Base-by-base conservation (phyloP, 2,888 invertebrate species). In the Scaptomyza flava region DNA sequence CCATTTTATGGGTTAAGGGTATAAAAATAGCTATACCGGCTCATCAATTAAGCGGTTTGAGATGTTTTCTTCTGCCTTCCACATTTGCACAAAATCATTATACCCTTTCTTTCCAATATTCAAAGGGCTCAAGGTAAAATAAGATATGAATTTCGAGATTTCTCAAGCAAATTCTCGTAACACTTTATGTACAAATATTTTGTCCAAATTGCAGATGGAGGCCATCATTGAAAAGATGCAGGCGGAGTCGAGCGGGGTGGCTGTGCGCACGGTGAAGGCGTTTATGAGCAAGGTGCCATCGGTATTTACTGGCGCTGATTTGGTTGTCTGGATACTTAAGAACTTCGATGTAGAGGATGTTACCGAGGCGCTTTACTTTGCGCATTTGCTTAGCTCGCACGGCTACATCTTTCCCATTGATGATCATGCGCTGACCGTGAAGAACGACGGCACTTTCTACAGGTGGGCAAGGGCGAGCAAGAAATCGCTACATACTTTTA, bases 211-310 rank as follows among this genome's bases (percentile, higher is more conserved):
- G 7, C 92, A 99, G 98, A 99, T 99, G 98, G 99, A 99, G 91
- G 94, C 95, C 14, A 96, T 99, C 45, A 95, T 99, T 31, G 98
- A 98, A 89, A 96, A 95, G 92, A 99, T 99, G 99, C 98, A 98
- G 92, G 97, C 98, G 87, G 98, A 98, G 92, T 94, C 93, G 64
- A 94, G 95, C 0, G 99, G 99, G 0, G 98, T 99, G 2, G 98
- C 98, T 1, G 99, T 99, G 17, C 95, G 96, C 80, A 99, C 99
- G 0, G 99, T 99, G 38, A 99, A 99, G 93, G 98, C 97, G 88
- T 99, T 99, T 92, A 98, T 99, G 96, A 97, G 98, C 56, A 99
- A 99, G 93, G 98, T 99, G 89, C 99, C 99, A 38, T 99, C 99
- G 59, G 99, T 95, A 43, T 95, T 95, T 92, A 94, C 94, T 90